phyloP scores from a whole-genome alignment of 2,113 vertebrate species.

The Colistium nudipinnis region DNA sequence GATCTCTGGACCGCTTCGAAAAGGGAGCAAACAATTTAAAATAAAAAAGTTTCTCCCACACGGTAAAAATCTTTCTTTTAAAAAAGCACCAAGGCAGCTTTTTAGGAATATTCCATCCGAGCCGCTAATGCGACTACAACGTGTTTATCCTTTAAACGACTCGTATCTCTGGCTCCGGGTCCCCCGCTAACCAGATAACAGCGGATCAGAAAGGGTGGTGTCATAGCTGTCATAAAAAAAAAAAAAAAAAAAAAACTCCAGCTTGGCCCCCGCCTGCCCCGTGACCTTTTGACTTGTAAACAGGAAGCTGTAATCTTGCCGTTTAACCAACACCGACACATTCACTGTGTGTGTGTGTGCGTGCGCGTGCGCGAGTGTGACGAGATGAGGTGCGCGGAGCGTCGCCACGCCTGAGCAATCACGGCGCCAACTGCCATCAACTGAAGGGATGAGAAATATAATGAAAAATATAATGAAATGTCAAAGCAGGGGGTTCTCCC shows the following conservation, averaged over 20 bases:
- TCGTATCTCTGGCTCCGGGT: slow-evolving; percentile 40
- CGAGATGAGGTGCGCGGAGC: slow-evolving; percentile 66
- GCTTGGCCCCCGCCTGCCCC: slow-evolving; percentile 23
- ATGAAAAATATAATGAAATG: slow-evolving; percentile 85
- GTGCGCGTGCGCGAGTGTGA: slow-evolving; percentile 46
- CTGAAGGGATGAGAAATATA: slow-evolving; percentile 80
- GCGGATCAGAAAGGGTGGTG: slow-evolving; percentile 66
- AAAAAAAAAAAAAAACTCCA: too few relatives aligned
- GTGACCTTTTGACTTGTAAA: slow-evolving; percentile 79
- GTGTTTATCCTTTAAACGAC: slow-evolving; percentile 46
- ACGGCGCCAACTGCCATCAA: slow-evolving; percentile 76
- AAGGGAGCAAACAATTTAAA: too few relatives aligned
- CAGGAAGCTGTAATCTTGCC: slow-evolving; percentile 72
- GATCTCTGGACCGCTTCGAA: too few relatives aligned
- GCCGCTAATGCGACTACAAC: slow-evolving; percentile 32
- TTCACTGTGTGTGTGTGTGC: slow-evolving; percentile 39
- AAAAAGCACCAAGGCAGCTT: slow-evolving; percentile 27
- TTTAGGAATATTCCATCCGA: slow-evolving; percentile 25
- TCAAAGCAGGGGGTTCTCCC: slow-evolving; percentile 74
- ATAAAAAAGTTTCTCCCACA: too few relatives aligned
- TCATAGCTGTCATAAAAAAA: slow-evolving; percentile 63
- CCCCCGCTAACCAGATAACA: slow-evolving; percentile 60
- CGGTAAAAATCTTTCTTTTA: slow-evolving; percentile 38
- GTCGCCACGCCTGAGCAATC: slow-evolving; percentile 74
- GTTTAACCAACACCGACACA: slow-evolving; percentile 52